A percentile compares a stretch with the other conserved stretches of the same genome.
These are phyloP conservation scores for Diaprepes abbreviatus DNA, from an alignment of 2,888 invertebrate genomes.

Conservation along the genomic window DNA sequence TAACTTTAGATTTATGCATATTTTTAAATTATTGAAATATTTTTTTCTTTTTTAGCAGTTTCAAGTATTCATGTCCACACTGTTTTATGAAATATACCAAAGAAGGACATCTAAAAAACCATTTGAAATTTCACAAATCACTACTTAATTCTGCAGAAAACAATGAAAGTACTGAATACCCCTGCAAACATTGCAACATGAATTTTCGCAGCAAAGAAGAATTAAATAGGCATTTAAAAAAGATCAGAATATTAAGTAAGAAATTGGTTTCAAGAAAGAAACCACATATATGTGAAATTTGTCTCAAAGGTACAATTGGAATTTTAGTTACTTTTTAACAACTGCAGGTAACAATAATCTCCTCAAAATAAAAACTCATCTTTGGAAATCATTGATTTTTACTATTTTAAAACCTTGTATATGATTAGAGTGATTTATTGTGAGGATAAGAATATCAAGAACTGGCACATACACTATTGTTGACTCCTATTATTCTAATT, in stretches of 20 bases:
- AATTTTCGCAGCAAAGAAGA: conserved; percentile 70
- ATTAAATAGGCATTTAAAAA: conserved; percentile 65
- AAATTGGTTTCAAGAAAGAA: conserved; percentile 73
- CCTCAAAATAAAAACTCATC: no score
- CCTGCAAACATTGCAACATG: conserved; percentile 71
- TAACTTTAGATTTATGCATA: no score
- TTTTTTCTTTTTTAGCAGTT: conserved; percentile 15
- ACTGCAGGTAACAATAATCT: no score
- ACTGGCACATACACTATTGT: no score
- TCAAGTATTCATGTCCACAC: conserved; percentile 26
- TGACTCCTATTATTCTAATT: no score
- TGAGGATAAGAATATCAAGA: no score
- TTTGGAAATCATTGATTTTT: no score
- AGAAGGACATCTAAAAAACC: conserved; percentile 32
- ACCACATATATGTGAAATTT: conserved; percentile 72
- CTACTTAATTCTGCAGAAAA: neutral
- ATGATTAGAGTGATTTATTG: no score
- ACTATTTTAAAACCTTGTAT: no score
- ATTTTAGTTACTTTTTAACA: no score
- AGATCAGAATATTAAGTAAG: conserved; percentile 62
- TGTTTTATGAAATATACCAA: conserved; percentile 34
- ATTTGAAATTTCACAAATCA: conserved; percentile 16
- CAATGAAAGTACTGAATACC: conserved; percentile 7
- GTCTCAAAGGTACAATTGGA: conserved; percentile 72
- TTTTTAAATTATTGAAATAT: no score